Conservation (phyloP, 2,888 invertebrate species). For the Eupithecia inturbata region DNA sequence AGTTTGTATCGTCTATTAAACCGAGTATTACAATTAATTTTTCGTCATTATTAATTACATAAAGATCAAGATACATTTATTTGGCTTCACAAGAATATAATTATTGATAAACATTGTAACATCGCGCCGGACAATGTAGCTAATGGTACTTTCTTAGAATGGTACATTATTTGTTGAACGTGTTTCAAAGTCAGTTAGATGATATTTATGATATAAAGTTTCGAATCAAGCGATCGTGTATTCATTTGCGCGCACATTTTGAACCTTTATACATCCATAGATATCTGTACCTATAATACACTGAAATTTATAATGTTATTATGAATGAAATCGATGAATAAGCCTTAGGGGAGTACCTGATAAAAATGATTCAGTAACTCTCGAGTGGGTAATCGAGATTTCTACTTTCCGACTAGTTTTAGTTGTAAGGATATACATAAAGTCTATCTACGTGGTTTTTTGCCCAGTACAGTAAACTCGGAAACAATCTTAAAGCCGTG, state of each 20-base stretch:
- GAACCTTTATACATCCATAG: constrained; percentile 2
- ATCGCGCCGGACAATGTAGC: constrained; percentile 22
- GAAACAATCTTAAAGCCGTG: constrained; percentile 32
- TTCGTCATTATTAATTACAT: constrained; percentile 12
- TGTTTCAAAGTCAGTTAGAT: constrained; percentile 24
- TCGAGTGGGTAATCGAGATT: neutral
- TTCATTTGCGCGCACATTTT: neutral
- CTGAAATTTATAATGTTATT: constrained; percentile 21
- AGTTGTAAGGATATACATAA: neutral
- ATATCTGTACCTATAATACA: neutral
- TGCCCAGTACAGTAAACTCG: neutral
- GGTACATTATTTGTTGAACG: constrained; percentile 22
- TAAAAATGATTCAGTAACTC: neutral
- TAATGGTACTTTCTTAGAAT: constrained; percentile 8
- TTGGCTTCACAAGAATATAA: too few relatives aligned
- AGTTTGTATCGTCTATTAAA: neutral
- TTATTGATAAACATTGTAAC: constrained; percentile 24
- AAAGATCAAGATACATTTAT: too few relatives aligned
- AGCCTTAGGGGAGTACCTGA: constrained; percentile 12
- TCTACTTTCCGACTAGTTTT: constrained; percentile 2
- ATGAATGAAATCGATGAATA: constrained; percentile 11
- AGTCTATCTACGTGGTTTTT: neutral
- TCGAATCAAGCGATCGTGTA: neutral
- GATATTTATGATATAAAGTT: constrained; percentile 24
- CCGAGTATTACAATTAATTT: constrained; percentile 9